Conservation (phyloP, 1,140 invertebrate genomes). For the Drosophila ananassae region DNA sequence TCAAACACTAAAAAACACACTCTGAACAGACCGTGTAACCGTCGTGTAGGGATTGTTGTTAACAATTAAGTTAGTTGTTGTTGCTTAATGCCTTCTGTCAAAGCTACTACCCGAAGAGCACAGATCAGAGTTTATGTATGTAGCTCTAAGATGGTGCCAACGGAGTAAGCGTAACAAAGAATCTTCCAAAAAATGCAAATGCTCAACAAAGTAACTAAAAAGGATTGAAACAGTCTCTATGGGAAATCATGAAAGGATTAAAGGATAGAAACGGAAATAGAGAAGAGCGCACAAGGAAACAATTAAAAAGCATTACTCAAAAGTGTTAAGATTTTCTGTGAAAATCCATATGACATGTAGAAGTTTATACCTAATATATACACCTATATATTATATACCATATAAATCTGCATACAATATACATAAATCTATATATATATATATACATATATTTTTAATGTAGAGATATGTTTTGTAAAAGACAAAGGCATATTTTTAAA, state of each 20-base stretch:
- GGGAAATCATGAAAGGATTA: slow-evolving; percentile 34
- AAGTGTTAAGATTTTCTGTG: slow-evolving; percentile 82
- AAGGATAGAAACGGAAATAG: slow-evolving; percentile 16
- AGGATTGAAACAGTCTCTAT: slow-evolving; percentile 39
- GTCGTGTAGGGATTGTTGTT: slow-evolving; percentile 61
- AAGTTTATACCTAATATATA: slow-evolving; percentile 78
- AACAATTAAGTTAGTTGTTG: slow-evolving; percentile 61
- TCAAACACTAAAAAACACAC: slow-evolving; percentile 2
- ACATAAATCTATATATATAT: slow-evolving; percentile 52
- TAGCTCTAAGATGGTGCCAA: neutral
- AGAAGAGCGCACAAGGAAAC: slow-evolving; percentile 64
- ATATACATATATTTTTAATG: slow-evolving; percentile 78
- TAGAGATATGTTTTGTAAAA: slow-evolving; percentile 82
- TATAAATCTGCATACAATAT: slow-evolving; percentile 68
- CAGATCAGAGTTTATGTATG: slow-evolving; percentile 44
- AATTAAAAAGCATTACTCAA: slow-evolving; percentile 78
- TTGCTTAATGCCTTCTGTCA: slow-evolving; percentile 57
- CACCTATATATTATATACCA: slow-evolving; percentile 68
- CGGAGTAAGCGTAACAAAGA: slow-evolving; percentile 51
- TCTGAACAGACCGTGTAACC: slow-evolving; percentile 27
- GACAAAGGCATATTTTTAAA: slow-evolving; percentile 81
- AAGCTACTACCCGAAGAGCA: slow-evolving; percentile 32
- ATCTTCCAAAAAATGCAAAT: slow-evolving; percentile 70
- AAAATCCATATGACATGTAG: slow-evolving; percentile 80
- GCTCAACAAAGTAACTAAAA: slow-evolving; percentile 61